Conservation (phyloP, 2,113 vertebrate species). For the Perca fluviatilis region DNA sequence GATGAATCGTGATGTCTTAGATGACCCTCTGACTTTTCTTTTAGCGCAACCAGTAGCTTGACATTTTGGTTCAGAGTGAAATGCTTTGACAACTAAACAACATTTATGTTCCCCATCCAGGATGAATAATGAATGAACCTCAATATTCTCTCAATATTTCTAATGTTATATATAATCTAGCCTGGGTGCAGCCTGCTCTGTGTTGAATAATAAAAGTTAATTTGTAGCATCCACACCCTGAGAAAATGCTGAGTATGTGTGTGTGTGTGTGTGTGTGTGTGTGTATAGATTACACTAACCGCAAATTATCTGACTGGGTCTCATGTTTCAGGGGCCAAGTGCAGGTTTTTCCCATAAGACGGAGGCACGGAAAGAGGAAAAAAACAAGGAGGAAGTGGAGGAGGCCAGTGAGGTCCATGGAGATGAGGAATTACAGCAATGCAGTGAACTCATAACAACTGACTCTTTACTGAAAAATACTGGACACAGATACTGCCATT, state of each 20-base stretch:
- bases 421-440: slow-evolving; percentile 28
- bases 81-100: no score
- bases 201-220: no score
- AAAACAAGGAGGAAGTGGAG: slow-evolving; percentile 23
- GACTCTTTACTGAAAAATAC: slow-evolving; percentile 18
- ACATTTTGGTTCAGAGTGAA: no score
- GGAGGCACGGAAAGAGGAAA: slow-evolving; percentile 5
- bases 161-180: background rate
- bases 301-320: slow-evolving; percentile 36
- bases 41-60: no score
- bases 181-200: background rate
- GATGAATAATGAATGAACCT: no score
- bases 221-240: background rate
- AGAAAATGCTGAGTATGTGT: slow-evolving; percentile 2
- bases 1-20: no score
- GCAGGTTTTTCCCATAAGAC: slow-evolving; percentile 49
- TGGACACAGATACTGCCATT: slow-evolving; percentile 29
- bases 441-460: slow-evolving; percentile 15
- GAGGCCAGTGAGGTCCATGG: background rate
- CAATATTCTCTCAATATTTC: background rate
- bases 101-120: no score
- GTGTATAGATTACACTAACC: slow-evolving; percentile 6
- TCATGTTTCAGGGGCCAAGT: slow-evolving; percentile 71
- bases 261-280: slow-evolving; percentile 22
- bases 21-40: no score